Evolutionary conservation across 2,888 invertebrate species (phyloP), one percentile per base, ranked within the genome.

Genomic region (Drosophila incognita): DNA sequence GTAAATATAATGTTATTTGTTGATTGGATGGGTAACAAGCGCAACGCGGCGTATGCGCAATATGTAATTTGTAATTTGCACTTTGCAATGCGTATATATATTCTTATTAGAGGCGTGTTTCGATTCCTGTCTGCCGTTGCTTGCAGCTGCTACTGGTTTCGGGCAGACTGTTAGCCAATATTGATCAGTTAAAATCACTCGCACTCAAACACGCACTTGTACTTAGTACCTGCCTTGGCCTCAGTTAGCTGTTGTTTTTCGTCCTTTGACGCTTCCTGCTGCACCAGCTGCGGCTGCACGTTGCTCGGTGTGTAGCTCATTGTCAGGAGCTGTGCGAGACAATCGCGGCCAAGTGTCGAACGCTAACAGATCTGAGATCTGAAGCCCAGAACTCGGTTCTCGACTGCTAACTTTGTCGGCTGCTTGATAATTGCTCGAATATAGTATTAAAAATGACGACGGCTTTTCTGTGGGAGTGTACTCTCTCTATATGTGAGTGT

Each of bases 401-500:
- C 42, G 57, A 38, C 81, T 74, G 82, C 56, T 82, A 82, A 71
- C 78, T 68, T 72, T 69, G 72, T 67, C 80, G 72, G 70, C 64
- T 61, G 74, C 69, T 70, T 87, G 87, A 84, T 84, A 87, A 87
- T 87, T 84, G 82, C 69, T 81, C 52, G 78, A 74, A 75, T 69
- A 74, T 74, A 82, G 83, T 86, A 71, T 86, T 82, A 69, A 79
- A 70, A 82, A 66, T 67, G 72, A 58, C 72, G 69, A 58, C 66
- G 81, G 78, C 78, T 80, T 78, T 69, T 72, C 68, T 69, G 31
- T 69, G 59, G 3, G 18, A 27, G 54, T 36, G 35, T 54, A 11
- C 24, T 49, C 49, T 72, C 4, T 51, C 6, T 21, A 18, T 29
- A 21, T 46, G n/a, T n/a, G 40, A 11, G 18, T 35, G 54, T 33